phyloP scores from a whole-genome alignment of 2,113 vertebrate species.

The Ptyas mucosa region DNA sequence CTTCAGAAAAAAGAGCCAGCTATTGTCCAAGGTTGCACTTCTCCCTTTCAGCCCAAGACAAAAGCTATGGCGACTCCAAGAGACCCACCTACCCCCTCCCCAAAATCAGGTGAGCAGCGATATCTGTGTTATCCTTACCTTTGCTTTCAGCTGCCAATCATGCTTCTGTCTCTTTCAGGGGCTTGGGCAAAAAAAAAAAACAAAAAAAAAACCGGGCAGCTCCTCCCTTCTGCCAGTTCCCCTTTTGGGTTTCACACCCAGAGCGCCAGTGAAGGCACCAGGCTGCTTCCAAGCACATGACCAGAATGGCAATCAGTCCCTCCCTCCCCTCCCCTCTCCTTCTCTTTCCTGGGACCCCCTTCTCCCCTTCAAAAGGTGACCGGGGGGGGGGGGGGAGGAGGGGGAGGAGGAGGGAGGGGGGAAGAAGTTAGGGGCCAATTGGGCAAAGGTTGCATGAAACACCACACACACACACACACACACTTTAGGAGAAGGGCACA shows the following conservation, averaged over 20 bases:
- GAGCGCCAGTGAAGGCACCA: neutral
- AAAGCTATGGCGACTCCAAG: neutral
- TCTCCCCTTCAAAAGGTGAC: neutral
- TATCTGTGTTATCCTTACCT: neutral
- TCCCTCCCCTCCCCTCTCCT: neutral
- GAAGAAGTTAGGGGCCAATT: neutral
- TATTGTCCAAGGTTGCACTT: slow-evolving; percentile 43
- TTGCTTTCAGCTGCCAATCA: neutral
- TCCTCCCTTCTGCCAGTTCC: slow-evolving; percentile 15
- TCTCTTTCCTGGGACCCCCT: neutral
- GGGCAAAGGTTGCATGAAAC: too few species aligned
- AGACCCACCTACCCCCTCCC: fast-evolving
- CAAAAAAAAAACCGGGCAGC: neutral
- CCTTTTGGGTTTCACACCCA: slow-evolving; percentile 11
- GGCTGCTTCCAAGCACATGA: slow-evolving; percentile 39
- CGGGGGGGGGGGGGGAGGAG: neutral
- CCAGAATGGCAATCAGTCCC: slow-evolving; percentile 35
- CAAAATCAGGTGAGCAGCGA: neutral
- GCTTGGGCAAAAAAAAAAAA: neutral
- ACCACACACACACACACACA: too few species aligned
- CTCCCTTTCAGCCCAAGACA: neutral
- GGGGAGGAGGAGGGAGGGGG: neutral
- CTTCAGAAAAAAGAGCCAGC: neutral
- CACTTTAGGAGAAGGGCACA: neutral
- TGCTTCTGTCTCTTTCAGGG: neutral